Percentiles rank a stretch among this genome's conserved stretches.
Conservation (phyloP, 2,797 vertebrate species). For the Botia almorhae region DNA sequence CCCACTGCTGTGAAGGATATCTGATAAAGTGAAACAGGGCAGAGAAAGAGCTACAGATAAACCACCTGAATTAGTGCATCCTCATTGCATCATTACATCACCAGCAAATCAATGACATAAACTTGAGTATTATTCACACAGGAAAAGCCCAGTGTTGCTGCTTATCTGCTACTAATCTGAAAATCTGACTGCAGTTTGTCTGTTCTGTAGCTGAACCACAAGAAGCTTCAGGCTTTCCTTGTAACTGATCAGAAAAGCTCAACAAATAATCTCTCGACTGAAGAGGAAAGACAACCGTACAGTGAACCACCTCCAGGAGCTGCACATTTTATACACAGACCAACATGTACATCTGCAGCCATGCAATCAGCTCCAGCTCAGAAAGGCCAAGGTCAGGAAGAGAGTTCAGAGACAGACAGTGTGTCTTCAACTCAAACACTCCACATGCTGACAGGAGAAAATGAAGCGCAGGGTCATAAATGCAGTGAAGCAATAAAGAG, state of each 20-base stretch:
- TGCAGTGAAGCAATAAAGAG: conserved; percentile 2
- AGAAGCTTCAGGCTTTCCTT: conserved; percentile 46
- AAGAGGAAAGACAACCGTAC: too few relatives aligned
- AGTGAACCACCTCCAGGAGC: conserved; percentile 9
- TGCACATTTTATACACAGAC: conserved; percentile 33
- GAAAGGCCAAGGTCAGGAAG: conserved; percentile 21
- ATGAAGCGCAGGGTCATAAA: conserved; percentile 15
- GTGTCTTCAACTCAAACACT: conserved; percentile 24
- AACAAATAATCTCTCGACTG: too few relatives aligned
- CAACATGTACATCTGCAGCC: conserved; percentile 39
- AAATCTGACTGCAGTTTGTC: conserved; percentile 66
- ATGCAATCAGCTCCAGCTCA: conserved; percentile 30
- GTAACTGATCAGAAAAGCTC: conserved; percentile 12
- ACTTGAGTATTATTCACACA: conserved; percentile 61
- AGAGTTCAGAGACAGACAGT: conserved; percentile 13
- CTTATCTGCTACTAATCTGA: conserved; percentile 70
- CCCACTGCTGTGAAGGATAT: conserved; percentile 8
- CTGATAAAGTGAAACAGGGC: not conserved
- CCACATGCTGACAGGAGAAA: conserved; percentile 13
- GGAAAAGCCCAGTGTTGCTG: conserved; percentile 62
- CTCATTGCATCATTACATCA: not conserved
- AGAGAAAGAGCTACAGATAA: conserved; percentile 2
- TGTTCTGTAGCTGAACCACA: conserved; percentile 48
- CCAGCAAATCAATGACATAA: not conserved
- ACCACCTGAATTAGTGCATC: not conserved